A percentile compares a stretch with the other conserved stretches of the same genome.
These are phyloP conservation scores for Thera britannica DNA, from an alignment of 2,888 invertebrate genomes.

Conservation along the genomic window DNA sequence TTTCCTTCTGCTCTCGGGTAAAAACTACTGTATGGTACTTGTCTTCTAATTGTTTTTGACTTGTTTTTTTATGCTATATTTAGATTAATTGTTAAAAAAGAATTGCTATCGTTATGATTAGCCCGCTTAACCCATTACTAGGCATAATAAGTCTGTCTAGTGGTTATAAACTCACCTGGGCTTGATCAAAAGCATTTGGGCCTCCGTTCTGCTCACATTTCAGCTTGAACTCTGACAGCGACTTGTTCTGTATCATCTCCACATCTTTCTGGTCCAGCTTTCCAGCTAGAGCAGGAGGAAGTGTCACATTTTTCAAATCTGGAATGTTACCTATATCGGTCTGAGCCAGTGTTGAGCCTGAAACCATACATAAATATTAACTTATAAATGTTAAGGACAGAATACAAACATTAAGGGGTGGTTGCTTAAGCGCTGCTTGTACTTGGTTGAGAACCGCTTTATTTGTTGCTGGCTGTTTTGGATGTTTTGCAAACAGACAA, in stretches of 20 bases:
- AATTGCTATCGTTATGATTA: too few species aligned
- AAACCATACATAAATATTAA: background rate
- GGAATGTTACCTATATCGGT: constrained; percentile 19
- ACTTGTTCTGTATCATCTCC: constrained; percentile 64
- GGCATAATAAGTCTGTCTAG: constrained; percentile 5
- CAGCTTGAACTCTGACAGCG: constrained; percentile 82
- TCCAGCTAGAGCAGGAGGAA: constrained; percentile 63
- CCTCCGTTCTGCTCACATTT: constrained; percentile 88
- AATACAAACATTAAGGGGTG: too few species aligned
- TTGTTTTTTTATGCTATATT: too few species aligned
- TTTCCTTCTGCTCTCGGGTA: too few species aligned
- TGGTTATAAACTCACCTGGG: constrained; percentile 68
- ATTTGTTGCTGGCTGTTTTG: too few species aligned
- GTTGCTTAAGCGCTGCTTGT: too few species aligned
- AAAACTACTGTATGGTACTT: too few species aligned
- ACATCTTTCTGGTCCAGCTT: constrained; percentile 58
- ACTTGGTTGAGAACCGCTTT: too few species aligned
- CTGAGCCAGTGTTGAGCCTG: constrained; percentile 35
- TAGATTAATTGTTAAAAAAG: too few species aligned
- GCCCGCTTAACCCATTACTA: background rate
- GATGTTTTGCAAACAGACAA: too few species aligned
- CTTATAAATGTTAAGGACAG: background rate
- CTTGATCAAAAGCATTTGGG: constrained; percentile 80
- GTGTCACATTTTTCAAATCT: constrained; percentile 37
- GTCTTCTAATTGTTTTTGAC: too few species aligned